Percentiles rank a stretch among this genome's conserved stretches.
These are phyloP conservation scores for Seira ritae DNA, from an alignment of 2,888 invertebrate species.

Conservation along the genomic window DNA sequence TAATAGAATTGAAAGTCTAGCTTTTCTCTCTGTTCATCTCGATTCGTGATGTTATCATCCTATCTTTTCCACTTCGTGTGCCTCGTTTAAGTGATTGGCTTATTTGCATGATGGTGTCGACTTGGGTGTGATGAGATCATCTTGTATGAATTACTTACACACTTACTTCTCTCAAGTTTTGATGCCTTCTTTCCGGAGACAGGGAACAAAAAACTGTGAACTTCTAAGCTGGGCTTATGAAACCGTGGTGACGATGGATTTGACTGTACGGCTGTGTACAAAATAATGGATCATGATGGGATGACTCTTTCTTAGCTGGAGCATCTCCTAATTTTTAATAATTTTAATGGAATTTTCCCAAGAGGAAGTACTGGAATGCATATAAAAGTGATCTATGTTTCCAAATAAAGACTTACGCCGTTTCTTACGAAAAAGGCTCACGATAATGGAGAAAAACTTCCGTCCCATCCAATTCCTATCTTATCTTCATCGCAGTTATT, in stretches of 20 bases:
- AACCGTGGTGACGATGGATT: not conserved
- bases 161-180: not conserved
- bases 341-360: slow-evolving; percentile 57
- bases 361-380: not conserved
- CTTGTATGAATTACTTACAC: slow-evolving; percentile 7
- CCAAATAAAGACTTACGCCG: not conserved
- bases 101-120: slow-evolving; percentile 6
- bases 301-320: not conserved
- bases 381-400: not conserved
- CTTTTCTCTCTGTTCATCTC: not conserved
- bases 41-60: not conserved
- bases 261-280: not conserved
- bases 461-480: not conserved
- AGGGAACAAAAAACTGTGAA: not conserved
- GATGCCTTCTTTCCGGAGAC: not conserved
- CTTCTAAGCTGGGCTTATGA: not conserved
- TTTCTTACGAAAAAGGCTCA: not conserved
- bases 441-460: slow-evolving; percentile 8
- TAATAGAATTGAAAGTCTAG: not conserved
- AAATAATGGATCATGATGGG: slow-evolving; percentile 1
- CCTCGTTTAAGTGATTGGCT: slow-evolving; percentile 2
- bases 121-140: slow-evolving; percentile 2
- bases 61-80: not conserved
- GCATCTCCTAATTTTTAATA: slow-evolving; percentile 46
- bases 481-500: slow-evolving; percentile 5